Conservation (phyloP, 2,113 vertebrate genomes). For the Hydropotes inermis region DNA sequence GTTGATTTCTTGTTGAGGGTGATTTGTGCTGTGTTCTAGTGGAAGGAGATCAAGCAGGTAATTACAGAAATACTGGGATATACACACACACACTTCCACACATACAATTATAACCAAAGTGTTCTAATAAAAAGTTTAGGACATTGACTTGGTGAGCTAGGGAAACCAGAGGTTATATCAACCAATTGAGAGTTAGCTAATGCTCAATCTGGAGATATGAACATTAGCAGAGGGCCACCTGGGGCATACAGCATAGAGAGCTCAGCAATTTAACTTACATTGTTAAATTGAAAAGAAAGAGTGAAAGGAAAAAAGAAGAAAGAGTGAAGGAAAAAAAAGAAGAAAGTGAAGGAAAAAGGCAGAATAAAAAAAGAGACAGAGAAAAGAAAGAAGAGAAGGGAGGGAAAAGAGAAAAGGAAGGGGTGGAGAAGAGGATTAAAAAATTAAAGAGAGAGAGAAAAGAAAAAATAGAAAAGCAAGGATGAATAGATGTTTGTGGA, state of each 20-base stretch:
- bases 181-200: neutral
- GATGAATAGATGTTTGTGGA: neutral
- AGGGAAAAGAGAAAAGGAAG: neutral
- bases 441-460: neutral
- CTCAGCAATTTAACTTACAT: neutral
- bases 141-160: neutral
- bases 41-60: neutral
- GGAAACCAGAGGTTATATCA: neutral
- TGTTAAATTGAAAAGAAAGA: neutral
- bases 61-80: neutral
- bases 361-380: neutral
- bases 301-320: neutral
- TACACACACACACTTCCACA: neutral
- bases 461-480: neutral
- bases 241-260: neutral
- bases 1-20: neutral
- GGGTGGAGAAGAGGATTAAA: neutral
- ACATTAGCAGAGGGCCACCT: neutral
- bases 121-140: neutral
- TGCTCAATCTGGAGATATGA: neutral
- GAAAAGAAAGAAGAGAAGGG: neutral
- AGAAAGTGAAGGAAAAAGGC: neutral
- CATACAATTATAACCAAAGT: neutral
- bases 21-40: neutral
- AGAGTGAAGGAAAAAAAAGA: neutral